These are phyloP conservation scores for Tetragonula carbonaria DNA, from an alignment of 2,888 invertebrate species.

Conservation along the genomic window DNA sequence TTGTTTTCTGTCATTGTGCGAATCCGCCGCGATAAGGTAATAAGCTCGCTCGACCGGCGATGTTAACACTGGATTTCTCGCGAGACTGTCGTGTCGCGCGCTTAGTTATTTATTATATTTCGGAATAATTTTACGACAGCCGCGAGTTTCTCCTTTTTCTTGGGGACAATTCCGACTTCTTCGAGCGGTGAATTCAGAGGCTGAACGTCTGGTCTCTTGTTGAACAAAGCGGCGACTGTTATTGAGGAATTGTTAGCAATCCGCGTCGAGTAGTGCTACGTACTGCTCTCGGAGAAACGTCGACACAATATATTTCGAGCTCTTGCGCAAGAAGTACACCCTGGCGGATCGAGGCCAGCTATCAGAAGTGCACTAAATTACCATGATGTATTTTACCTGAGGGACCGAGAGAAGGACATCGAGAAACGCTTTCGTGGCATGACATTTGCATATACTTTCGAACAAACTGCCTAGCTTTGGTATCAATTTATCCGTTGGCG, in stretches of 20 bases:
- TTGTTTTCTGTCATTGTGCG: conserved; percentile 65
- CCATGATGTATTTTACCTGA: conserved; percentile 30
- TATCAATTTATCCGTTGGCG: conserved; percentile 60
- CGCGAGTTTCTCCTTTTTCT: not conserved
- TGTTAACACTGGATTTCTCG: conserved; percentile 52
- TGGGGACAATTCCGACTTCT: not conserved
- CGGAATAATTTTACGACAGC: not conserved
- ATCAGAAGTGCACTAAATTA: conserved; percentile 54
- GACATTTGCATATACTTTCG: conserved; percentile 56
- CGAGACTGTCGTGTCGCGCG: not conserved
- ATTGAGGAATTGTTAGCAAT: not conserved
- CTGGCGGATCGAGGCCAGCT: conserved; percentile 11
- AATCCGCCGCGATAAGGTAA: conserved; percentile 68
- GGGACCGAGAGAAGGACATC: conserved; percentile 14
- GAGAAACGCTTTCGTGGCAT: conserved; percentile 30
- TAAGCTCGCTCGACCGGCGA: conserved; percentile 32
- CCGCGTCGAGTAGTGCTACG: not conserved
- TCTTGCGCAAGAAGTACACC: not conserved
- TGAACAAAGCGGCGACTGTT: not conserved
- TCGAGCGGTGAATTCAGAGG: too few species aligned
- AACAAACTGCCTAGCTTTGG: conserved; percentile 39
- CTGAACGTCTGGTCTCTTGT: too few species aligned
- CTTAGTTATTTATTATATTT: not conserved
- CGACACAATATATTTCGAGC: not conserved
- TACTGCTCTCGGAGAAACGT: not conserved